Conservation (phyloP, 2,888 invertebrate genomes). For the Glyphotaelius pellucidus region DNA sequence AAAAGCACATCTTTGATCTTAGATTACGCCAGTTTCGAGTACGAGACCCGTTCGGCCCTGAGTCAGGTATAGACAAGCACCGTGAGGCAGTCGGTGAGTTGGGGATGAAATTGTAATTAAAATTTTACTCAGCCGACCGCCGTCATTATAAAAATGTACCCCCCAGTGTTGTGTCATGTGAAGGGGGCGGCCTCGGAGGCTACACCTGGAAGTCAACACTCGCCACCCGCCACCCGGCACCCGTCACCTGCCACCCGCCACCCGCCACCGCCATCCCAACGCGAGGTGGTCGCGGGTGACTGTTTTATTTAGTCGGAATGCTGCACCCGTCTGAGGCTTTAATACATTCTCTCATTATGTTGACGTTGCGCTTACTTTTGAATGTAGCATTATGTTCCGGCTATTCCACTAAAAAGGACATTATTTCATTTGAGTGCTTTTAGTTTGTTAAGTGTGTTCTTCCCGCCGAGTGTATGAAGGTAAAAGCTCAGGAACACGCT, state of each 20-base stretch:
- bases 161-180: conserved; percentile 10
- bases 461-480: neutral
- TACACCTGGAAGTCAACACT: neutral
- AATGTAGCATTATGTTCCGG: neutral
- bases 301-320: conserved; percentile 18
- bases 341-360: conserved; percentile 24
- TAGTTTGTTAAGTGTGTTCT: neutral
- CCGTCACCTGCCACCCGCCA: neutral
- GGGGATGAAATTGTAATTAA: conserved; percentile 48
- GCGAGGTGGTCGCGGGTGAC: neutral
- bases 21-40: neutral
- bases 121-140: conserved; percentile 46
- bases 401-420: neutral
- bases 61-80: neutral
- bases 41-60: neutral
- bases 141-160: conserved; percentile 50
- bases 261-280: neutral
- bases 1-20: neutral
- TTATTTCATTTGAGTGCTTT: neutral
- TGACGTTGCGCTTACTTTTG: neutral
- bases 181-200: neutral
- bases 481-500: neutral
- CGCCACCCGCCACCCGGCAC: neutral
- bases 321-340: conserved; percentile 36
- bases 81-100: neutral